Conservation (phyloP, 2,113 vertebrate species). For the Axis porcinus region DNA sequence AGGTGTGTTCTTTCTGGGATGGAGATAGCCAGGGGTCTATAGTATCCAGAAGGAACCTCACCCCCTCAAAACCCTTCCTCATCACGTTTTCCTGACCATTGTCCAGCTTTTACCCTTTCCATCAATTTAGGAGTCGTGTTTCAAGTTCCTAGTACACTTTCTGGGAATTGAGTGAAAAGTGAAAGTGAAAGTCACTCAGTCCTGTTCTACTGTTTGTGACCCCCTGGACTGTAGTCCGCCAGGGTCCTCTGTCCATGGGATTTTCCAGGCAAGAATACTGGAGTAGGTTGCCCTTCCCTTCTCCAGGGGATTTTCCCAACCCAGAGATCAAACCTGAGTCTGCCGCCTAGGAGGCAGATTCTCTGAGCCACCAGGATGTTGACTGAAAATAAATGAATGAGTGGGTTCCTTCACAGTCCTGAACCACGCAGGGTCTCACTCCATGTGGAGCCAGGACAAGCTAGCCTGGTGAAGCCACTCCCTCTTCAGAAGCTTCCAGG, state of each 20-base stretch:
- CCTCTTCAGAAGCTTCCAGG: accelerated
- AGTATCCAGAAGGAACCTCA: not conserved
- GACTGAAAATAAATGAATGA: not conserved
- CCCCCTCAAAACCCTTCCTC: not conserved
- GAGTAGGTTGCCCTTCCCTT: not conserved
- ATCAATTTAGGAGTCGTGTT: not conserved
- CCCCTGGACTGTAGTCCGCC: not conserved
- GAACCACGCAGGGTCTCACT: not conserved
- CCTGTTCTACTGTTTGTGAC: not conserved
- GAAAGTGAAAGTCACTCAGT: not conserved
- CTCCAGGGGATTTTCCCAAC: not conserved
- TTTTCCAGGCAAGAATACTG: not conserved
- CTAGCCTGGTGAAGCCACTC: accelerated
- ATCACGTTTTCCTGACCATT: accelerated
- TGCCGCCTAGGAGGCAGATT: not conserved
- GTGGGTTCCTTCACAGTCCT: not conserved
- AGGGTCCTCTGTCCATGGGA: not conserved
- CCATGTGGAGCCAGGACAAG: not conserved
- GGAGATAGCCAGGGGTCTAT: not conserved
- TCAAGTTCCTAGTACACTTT: not conserved
- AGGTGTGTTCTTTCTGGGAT: not conserved
- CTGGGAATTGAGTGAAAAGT: not conserved
- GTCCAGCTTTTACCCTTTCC: accelerated
- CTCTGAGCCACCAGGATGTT: not conserved
- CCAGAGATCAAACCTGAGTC: not conserved